Evolutionary conservation across 2,113 vertebrate species (phyloP), one percentile per base, ranked within the genome.

Genomic region (Ictidomys tridecemlineatus): DNA sequence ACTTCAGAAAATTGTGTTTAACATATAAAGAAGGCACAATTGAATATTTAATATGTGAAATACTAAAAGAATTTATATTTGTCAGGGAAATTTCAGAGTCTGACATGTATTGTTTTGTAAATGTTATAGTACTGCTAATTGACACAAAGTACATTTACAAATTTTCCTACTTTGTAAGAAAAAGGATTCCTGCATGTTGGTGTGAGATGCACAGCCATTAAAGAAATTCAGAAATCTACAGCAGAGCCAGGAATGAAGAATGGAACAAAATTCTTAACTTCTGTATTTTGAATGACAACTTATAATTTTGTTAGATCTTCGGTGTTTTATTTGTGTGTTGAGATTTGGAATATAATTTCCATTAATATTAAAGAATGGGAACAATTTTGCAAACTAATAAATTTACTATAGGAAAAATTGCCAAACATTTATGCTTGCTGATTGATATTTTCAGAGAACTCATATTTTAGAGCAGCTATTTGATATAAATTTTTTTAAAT

Each of bases 151-250:
- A 92, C 85, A 93, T 91, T 87, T 72, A 94, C 8, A 85, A 24
- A 80, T 67, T 92, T 96, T 97, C 95, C 77, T 85, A 26, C 34
- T 95, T 72, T 82, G 26, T 85, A 94, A 97, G 92, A 94, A 95
- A 94, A 93, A 96, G 20, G 77, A 94, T 39, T 83, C 82, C 77
- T 97, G 95, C 86, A 20, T 79, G 67, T 89, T 97, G 85, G 53
- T 94, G 14, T 94, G 93, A 97, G 30, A 89, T 42, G 69, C 2
- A 32, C 39, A 95, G 93, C 61, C 77, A 12, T 72, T 92, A 85
- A 91, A 78, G 78, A 93, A 95, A 70, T 61, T 58, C 9, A 56
- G 93, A 79, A 63, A 94, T 82, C 76, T 87, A 17, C 48, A 74
- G 0, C 28, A 70, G 92, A 83, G 56, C 89, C 77, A 87, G 63